Percentiles rank a stretch among this genome's conserved stretches.
Evolutionary conservation across 2,113 vertebrate species (phyloP).

Genomic region (Tupaia tana): DNA sequence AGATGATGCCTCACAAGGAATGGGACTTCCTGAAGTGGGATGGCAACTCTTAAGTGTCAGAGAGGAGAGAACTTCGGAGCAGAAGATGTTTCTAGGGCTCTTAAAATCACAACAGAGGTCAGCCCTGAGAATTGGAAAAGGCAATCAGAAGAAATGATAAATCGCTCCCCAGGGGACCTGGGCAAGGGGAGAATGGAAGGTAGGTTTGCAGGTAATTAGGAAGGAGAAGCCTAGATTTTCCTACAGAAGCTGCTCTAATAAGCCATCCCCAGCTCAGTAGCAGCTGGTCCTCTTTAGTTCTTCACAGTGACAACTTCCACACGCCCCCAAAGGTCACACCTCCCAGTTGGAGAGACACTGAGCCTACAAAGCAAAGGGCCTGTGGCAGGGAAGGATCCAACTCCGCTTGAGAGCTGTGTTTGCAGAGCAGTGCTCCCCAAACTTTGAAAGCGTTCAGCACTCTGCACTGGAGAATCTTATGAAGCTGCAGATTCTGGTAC

Average conservation of each 20-base stretch:
- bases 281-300: not conserved
- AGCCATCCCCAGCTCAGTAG: not conserved
- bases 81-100: not conserved
- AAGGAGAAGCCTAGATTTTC: not conserved
- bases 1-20: not conserved
- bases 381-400: not conserved
- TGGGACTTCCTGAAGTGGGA: not conserved
- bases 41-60: not conserved
- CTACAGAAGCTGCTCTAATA: not conserved
- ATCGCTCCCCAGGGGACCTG: not conserved
- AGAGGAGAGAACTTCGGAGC: not conserved
- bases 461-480: not conserved
- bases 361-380: not conserved
- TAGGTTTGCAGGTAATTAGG: not conserved
- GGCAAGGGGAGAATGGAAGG: not conserved
- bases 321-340: not conserved
- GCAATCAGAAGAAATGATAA: constrained; percentile 11
- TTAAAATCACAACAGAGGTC: constrained; percentile 3
- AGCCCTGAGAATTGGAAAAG: constrained; percentile 25
- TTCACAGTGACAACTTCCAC: not conserved
- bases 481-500: not conserved
- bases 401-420: no score
- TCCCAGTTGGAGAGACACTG: not conserved
- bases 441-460: not conserved
- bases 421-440: not conserved